Evolutionary conservation across 1,140 invertebrate species (phyloP).

Genomic region (Colletes latitarsis): DNA sequence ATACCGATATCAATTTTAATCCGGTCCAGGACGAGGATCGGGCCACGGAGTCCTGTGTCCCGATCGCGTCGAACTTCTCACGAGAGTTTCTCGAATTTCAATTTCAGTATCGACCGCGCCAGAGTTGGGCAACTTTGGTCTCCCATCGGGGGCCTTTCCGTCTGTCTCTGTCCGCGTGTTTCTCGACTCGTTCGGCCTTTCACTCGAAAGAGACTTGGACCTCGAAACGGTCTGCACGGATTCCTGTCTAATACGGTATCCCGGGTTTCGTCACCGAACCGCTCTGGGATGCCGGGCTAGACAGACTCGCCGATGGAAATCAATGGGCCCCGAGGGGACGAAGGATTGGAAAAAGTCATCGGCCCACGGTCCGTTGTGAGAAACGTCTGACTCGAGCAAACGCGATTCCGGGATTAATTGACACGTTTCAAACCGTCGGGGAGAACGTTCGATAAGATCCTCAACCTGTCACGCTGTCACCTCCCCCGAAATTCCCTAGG

Average conservation of each 20-base stretch:
- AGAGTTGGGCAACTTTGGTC: conserved; percentile 38
- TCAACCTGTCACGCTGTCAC: too few species aligned
- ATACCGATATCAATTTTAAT: conserved; percentile 17
- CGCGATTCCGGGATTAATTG: conserved; percentile 43
- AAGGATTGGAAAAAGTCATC: conserved; percentile 19
- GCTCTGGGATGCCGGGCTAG: conserved; percentile 18
- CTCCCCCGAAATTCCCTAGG: too few species aligned
- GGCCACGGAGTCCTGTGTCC: background rate
- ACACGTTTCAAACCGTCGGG: conserved; percentile 36
- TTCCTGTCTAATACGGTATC: conserved; percentile 64
- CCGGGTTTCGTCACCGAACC: conserved; percentile 53
- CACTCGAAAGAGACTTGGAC: conserved; percentile 56
- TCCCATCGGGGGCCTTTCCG: background rate
- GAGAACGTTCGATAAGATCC: too few species aligned
- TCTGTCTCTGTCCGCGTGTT: background rate
- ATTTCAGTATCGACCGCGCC: conserved; percentile 54
- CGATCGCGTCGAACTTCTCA: conserved; percentile 36
- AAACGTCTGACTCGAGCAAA: conserved; percentile 36
- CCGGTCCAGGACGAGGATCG: background rate
- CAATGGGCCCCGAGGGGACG: background rate
- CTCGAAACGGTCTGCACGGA: conserved; percentile 50
- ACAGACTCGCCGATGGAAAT: conserved; percentile 10
- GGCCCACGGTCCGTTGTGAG: conserved; percentile 11
- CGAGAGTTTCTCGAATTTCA: conserved; percentile 60
- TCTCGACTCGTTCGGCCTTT: conserved; percentile 50